Evolutionary conservation across 1,140 invertebrate species (phyloP).

Genomic region (Anastatus disparis): DNA sequence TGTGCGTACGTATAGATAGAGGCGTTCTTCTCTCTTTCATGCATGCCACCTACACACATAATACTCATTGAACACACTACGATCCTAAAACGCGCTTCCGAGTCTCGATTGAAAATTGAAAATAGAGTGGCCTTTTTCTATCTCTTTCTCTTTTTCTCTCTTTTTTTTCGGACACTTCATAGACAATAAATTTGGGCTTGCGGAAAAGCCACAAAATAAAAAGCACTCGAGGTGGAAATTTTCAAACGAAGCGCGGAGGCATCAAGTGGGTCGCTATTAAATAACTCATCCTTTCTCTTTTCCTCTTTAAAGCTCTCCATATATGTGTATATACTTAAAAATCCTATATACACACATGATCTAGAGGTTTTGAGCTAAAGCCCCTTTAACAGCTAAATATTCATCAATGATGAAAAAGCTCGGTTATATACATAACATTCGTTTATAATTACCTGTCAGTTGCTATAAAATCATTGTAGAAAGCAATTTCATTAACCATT

Average conservation of each 20-base stretch:
- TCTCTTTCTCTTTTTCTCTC: too few relatives aligned
- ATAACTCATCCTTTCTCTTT: neutral
- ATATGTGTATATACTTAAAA: too few relatives aligned
- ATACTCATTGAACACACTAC: too few relatives aligned
- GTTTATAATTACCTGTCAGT: constrained; percentile 63
- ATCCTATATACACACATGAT: too few relatives aligned
- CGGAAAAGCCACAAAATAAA: constrained; percentile 27
- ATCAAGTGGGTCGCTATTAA: constrained; percentile 32
- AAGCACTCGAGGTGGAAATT: constrained; percentile 19
- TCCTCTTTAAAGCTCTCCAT: neutral
- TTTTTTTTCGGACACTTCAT: neutral
- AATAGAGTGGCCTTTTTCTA: constrained; percentile 3
- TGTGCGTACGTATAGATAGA: too few relatives aligned
- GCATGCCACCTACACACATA: too few relatives aligned
- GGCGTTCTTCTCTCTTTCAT: too few relatives aligned
- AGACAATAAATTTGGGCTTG: constrained; percentile 25
- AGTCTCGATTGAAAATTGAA: constrained; percentile 30
- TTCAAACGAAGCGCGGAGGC: constrained; percentile 9
- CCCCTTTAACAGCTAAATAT: constrained; percentile 28
- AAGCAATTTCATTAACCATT: constrained; percentile 60
- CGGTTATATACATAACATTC: constrained; percentile 1
- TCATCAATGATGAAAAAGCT: constrained; percentile 45
- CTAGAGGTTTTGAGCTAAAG: too few relatives aligned
- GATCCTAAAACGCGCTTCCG: neutral
- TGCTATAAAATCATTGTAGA: constrained; percentile 63